Conservation (phyloP, 30 jellyfish, hydroid and myxozoan species). For the Aurelia aurita region DNA sequence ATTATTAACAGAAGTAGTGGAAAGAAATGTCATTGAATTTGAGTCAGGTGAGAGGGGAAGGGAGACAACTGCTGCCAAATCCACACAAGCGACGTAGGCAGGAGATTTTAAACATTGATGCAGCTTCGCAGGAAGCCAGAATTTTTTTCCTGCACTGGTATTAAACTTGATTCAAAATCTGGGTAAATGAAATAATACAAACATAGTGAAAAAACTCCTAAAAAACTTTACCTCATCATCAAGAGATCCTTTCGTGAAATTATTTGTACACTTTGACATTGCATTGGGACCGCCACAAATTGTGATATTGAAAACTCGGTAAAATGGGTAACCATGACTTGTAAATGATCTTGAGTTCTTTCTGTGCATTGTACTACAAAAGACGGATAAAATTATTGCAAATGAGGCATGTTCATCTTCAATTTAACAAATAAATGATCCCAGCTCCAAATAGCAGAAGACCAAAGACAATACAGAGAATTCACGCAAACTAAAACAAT, state of each 20-base stretch:
- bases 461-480: slow-evolving; percentile 3
- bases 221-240: slow-evolving; percentile 29
- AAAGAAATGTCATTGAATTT: too few species aligned
- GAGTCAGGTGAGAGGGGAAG: too few species aligned
- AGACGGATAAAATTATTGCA: neutral
- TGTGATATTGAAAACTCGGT: slow-evolving; percentile 66
- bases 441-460: neutral
- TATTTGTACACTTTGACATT: slow-evolving; percentile 35
- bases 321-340: slow-evolving; percentile 79
- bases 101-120: too few species aligned
- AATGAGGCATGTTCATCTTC: neutral
- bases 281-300: slow-evolving; percentile 68
- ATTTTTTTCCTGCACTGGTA: too few species aligned
- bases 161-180: too few species aligned
- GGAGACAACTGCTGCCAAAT: too few species aligned
- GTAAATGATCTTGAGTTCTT: slow-evolving; percentile 64
- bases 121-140: too few species aligned
- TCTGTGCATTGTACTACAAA: slow-evolving; percentile 22
- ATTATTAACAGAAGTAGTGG: too few species aligned
- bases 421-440: neutral
- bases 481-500: too few species aligned
- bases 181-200: too few species aligned
- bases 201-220: too few species aligned
- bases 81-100: too few species aligned
- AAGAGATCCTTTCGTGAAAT: slow-evolving; percentile 43